These are phyloP conservation scores for Trichopria drosophilae DNA, from an alignment of 2,888 invertebrate species.

Conservation along the genomic window DNA sequence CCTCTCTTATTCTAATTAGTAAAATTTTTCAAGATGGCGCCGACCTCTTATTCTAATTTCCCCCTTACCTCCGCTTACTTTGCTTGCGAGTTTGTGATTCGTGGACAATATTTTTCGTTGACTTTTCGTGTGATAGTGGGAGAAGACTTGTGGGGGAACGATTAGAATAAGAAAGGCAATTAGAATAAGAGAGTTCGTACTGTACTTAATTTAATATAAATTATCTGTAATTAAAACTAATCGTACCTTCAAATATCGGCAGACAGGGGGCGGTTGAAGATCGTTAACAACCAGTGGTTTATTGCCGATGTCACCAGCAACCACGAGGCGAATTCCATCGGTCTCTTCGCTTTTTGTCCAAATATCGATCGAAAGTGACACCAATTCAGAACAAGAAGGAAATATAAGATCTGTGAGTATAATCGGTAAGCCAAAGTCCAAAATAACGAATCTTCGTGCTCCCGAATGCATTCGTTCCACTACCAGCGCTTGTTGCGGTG, in stretches of 20 bases:
- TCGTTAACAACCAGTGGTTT: slow-evolving; percentile 85
- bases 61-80: too few species aligned
- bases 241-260: slow-evolving; percentile 82
- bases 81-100: too few species aligned
- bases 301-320: slow-evolving; percentile 84
- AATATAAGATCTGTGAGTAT: slow-evolving; percentile 84
- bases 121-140: too few species aligned
- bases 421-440: slow-evolving; percentile 88
- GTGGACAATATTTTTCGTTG: too few species aligned
- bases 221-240: slow-evolving; percentile 14
- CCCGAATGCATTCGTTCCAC: slow-evolving; percentile 94
- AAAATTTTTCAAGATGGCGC: too few species aligned
- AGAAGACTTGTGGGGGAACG: too few species aligned
- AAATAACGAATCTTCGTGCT: slow-evolving; percentile 85
- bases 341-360: slow-evolving; percentile 87
- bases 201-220: slow-evolving; percentile 1
- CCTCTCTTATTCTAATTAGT: too few species aligned
- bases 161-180: background rate
- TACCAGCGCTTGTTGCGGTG: slow-evolving; percentile 83
- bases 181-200: background rate
- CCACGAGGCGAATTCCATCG: slow-evolving; percentile 81
- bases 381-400: slow-evolving; percentile 78
- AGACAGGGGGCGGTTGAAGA: slow-evolving; percentile 87
- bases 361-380: slow-evolving; percentile 85
- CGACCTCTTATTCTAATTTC: too few species aligned